Conservation (phyloP, 2,888 invertebrate genomes). For the Xestia c-nigrum region DNA sequence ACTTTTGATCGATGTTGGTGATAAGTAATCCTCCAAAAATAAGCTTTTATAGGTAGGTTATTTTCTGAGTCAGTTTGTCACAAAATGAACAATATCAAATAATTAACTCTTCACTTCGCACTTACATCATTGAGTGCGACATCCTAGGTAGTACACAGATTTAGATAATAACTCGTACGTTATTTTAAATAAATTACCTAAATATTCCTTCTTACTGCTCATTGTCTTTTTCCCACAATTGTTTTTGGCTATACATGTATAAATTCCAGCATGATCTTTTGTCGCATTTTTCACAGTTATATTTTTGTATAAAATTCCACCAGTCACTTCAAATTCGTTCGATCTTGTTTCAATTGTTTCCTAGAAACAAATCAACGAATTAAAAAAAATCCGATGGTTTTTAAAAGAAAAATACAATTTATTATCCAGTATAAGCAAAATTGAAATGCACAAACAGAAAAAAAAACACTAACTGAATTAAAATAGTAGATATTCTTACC, state of each 20-base stretch:
- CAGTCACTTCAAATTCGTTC: constrained; percentile 52
- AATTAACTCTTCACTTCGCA: background rate
- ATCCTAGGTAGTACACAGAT: background rate
- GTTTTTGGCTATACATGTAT: constrained; percentile 76
- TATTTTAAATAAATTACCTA: constrained; percentile 67
- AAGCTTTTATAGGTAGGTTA: background rate
- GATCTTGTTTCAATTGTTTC: constrained; percentile 35
- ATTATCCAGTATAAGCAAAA: background rate
- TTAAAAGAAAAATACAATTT: background rate
- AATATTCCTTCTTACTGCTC: constrained; percentile 65
- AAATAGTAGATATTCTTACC: constrained; percentile 63
- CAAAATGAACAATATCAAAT: background rate
- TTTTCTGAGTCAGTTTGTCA: background rate
- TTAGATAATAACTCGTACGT: background rate
- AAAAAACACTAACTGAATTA: too few relatives aligned
- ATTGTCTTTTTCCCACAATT: constrained; percentile 57
- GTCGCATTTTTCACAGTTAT: constrained; percentile 79
- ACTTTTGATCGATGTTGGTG: background rate
- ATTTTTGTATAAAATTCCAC: constrained; percentile 72
- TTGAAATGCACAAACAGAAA: background rate
- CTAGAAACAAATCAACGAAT: constrained; percentile 44
- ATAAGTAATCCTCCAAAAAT: background rate
- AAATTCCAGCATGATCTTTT: constrained; percentile 74
- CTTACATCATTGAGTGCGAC: background rate
- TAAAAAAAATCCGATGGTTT: background rate